Evolutionary conservation across 2,888 invertebrate species (phyloP), one percentile per base, ranked within the genome.

Genomic region (Craniophora ligustri): DNA sequence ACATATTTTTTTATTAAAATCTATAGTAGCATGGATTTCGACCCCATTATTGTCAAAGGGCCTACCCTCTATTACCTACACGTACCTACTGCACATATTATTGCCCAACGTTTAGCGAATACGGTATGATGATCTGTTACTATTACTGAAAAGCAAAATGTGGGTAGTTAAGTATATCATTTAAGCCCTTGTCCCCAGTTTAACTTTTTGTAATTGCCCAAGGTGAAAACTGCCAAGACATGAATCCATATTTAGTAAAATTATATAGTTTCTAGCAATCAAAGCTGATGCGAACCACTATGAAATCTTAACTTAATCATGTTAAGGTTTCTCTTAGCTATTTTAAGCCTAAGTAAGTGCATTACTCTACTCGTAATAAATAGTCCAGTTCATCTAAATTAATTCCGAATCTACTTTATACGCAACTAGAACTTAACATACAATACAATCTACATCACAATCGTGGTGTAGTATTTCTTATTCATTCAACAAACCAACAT

Each of bases 291-390:
- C 14, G 48, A 47, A n/a, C n/a, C n/a, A n/a, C n/a, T 69, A 64
- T 65, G 46, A 71, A n/a, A n/a, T n/a, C n/a, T n/a, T n/a, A n/a
- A n/a, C n/a, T n/a, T n/a, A n/a, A n/a, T n/a, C n/a, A n/a, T n/a
- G n/a, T n/a, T n/a, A n/a, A n/a, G n/a, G 47, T 69, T 72, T 72
- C 64, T 59, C 64, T 54, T 54, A 34, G 31, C 72, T 48, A 48
- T 56, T 64, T 67, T 30, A 35, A 14, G 19, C 21, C 10, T 15
- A 13, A n/a, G n/a, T n/a, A n/a, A n/a, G 0, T 44, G 10, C 6
- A 41, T 16, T 26, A 10, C 35, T 32, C 7, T 42, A 18, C 21
- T 13, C 18, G 7, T 41, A 26, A 4, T 5, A 2, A 18, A 2
- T 28, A 28, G 8, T n/a, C n/a, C n/a, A n/a, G n/a, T n/a, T n/a